A percentile compares a stretch with the other conserved stretches of the same genome.
phyloP scores from a whole-genome alignment of 2,113 vertebrate species.

The Cricetomys ansorgei region DNA sequence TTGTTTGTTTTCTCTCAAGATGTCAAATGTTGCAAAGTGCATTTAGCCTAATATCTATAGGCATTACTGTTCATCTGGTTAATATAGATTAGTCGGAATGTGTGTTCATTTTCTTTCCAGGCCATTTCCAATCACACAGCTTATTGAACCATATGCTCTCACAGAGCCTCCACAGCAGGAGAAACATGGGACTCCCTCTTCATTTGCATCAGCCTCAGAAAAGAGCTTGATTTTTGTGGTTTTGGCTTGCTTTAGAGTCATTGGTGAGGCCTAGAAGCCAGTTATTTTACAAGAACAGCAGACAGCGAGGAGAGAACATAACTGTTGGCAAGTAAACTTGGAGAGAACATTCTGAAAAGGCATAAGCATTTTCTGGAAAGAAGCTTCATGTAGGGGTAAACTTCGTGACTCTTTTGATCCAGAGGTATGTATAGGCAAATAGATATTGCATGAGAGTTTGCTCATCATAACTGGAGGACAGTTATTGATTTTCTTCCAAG shows the following conservation, averaged over 20 bases:
- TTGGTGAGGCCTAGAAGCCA: neutral
- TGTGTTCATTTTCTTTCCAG: conserved; percentile 43
- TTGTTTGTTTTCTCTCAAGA: neutral
- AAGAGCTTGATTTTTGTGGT: neutral
- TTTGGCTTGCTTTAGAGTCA: neutral
- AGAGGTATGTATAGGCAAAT: neutral
- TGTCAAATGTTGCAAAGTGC: neutral
- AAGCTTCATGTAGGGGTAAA: neutral
- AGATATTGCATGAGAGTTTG: conserved; percentile 1
- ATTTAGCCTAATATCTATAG: neutral
- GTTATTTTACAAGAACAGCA: conserved; percentile 29
- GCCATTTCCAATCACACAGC: neutral
- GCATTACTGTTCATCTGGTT: neutral
- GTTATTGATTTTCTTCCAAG: neutral
- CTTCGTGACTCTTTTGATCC: neutral
- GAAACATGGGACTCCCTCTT: neutral
- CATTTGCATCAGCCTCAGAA: neutral
- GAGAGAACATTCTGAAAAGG: neutral
- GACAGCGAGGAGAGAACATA: neutral
- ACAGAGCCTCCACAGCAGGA: neutral
- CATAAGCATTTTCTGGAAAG: neutral
- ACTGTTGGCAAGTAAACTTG: neutral
- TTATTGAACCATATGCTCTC: neutral
- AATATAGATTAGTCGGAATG: neutral
- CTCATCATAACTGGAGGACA: neutral